phyloP scores from a whole-genome alignment of 1,140 invertebrate genomes.

The Danaus plexippus region DNA sequence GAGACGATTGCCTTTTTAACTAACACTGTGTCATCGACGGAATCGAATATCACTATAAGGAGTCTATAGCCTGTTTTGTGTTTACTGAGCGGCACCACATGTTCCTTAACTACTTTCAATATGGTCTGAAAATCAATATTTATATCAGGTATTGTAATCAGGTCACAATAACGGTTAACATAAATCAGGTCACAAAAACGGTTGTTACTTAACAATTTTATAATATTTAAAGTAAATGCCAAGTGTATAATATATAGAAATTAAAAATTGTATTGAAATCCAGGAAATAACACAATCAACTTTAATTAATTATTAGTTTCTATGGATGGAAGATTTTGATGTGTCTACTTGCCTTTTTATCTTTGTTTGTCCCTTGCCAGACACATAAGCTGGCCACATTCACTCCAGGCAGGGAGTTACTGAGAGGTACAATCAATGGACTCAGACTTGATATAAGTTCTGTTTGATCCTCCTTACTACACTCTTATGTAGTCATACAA shows the following conservation, averaged over 20 bases:
- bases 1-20: conserved; percentile 86
- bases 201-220: too few relatives aligned
- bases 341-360: conserved; percentile 71
- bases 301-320: too few relatives aligned
- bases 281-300: too few relatives aligned
- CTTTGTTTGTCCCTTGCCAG: conserved; percentile 88
- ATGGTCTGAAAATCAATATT: conserved; percentile 66
- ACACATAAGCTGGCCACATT: conserved; percentile 86
- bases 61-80: conserved; percentile 91
- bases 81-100: conserved; percentile 83
- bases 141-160: too few relatives aligned
- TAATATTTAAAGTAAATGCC: too few relatives aligned
- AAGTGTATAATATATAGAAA: too few relatives aligned
- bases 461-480: conserved; percentile 76
- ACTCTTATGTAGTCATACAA: conserved; percentile 86
- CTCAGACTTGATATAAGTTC: conserved; percentile 84
- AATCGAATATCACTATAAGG: conserved; percentile 87
- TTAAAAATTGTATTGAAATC: too few relatives aligned
- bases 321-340: too few relatives aligned
- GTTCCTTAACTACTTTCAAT: conserved; percentile 88
- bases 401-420: conserved; percentile 87
- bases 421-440: conserved; percentile 81
- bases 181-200: too few relatives aligned
- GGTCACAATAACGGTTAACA: too few relatives aligned
- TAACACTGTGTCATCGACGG: conserved; percentile 93